Conservation (phyloP, 2,888 invertebrate genomes). For the Morpho deidamia region DNA sequence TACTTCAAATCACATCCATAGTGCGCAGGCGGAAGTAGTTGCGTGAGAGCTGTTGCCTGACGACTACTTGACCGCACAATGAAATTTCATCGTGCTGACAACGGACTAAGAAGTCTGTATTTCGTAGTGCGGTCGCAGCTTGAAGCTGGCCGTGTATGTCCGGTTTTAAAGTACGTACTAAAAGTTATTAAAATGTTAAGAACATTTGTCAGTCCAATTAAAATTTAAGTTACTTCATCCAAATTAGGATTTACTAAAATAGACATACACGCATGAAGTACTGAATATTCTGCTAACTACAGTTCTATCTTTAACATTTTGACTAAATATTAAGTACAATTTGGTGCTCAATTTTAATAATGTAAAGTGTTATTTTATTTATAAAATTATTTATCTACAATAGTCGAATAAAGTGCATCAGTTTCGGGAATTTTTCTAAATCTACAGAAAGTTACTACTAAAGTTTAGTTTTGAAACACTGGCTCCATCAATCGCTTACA, state of each 20-base stretch:
- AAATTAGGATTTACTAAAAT: constrained; percentile 45
- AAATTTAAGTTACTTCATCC: constrained; percentile 51
- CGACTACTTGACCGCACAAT: no score
- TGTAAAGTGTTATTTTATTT: constrained; percentile 69
- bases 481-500: constrained; percentile 13
- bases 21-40: no score
- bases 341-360: constrained; percentile 75
- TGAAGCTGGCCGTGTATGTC: no score
- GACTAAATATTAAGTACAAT: constrained; percentile 78
- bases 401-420: constrained; percentile 56
- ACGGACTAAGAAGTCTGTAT: no score
- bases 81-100: no score
- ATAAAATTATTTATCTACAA: constrained; percentile 69
- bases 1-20: no score
- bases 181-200: constrained; percentile 53
- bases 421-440: constrained; percentile 48
- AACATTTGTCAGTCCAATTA: constrained; percentile 71
- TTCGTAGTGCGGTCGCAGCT: no score
- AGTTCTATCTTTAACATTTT: constrained; percentile 55
- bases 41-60: no score
- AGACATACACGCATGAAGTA: constrained; percentile 36
- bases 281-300: constrained; percentile 55
- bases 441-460: constrained; percentile 32
- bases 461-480: constrained; percentile 16
- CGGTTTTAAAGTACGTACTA: constrained; percentile 47